Evolutionary conservation across 2,888 invertebrate species (phyloP).

Genomic region (Desoria tigrina): DNA sequence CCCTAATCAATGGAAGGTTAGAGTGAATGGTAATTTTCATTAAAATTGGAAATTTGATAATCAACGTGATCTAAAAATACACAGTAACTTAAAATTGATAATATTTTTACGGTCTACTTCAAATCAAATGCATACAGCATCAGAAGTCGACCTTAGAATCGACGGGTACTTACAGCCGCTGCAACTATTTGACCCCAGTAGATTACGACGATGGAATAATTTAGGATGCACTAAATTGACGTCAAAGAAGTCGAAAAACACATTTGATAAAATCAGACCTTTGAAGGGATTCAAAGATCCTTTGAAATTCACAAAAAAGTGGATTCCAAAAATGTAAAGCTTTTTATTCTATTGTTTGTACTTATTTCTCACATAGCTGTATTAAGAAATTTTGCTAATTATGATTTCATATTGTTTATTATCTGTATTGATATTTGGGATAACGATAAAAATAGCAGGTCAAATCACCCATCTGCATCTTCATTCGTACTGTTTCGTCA

Average conservation of each 20-base stretch:
- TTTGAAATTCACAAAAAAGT: slow-evolving; percentile 1
- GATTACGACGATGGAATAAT: slow-evolving; percentile 1
- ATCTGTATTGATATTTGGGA: no score
- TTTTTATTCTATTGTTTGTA: not conserved
- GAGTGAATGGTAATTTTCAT: not conserved
- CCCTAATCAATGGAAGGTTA: not conserved
- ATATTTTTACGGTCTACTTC: not conserved
- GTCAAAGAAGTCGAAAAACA: no score
- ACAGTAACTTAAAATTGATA: not conserved
- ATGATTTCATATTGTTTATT: no score
- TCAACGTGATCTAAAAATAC: not conserved
- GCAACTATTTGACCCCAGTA: slow-evolving; percentile 2
- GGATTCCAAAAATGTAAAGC: not conserved
- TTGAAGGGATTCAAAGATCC: slow-evolving; percentile 3
- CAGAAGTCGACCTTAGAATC: slow-evolving; percentile 9
- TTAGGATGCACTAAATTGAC: not conserved
- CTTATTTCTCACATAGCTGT: no score
- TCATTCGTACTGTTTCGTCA: slow-evolving; percentile 2
- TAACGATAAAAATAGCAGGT: not conserved
- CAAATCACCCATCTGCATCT: not conserved
- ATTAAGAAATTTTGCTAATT: no score
- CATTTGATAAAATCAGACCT: not conserved
- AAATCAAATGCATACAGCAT: not conserved
- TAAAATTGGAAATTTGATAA: no score
- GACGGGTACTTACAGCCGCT: slow-evolving; percentile 7